Evolutionary conservation across 2,888 invertebrate species (phyloP).

Genomic region (Branchipolynoe longqiensis): DNA sequence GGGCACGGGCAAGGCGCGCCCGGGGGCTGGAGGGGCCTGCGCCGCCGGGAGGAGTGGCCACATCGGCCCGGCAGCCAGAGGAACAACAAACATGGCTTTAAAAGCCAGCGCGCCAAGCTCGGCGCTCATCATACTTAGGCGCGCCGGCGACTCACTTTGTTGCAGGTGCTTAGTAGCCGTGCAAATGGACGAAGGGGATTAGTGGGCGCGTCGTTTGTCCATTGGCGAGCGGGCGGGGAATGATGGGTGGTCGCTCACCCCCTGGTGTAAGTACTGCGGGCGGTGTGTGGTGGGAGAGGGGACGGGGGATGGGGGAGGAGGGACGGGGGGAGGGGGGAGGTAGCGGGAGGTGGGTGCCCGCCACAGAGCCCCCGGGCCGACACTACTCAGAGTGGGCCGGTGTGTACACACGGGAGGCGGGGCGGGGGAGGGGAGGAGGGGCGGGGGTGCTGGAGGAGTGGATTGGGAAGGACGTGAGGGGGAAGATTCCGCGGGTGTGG

Average conservation of each 20-base stretch:
- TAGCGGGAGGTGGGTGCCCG: background rate
- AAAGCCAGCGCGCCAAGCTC: slow-evolving; percentile 15
- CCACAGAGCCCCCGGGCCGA: no score
- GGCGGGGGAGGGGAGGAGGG: background rate
- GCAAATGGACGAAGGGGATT: slow-evolving; percentile 53
- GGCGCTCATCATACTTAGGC: slow-evolving; percentile 43
- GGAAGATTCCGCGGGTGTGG: no score
- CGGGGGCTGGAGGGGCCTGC: background rate
- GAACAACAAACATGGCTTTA: slow-evolving; percentile 53
- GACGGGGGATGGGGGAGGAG: background rate
- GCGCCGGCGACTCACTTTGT: slow-evolving; percentile 39
- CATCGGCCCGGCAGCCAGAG: slow-evolving; percentile 9
- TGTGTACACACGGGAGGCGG: background rate
- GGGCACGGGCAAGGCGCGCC: background rate
- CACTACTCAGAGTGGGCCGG: no score
- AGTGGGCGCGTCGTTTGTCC: slow-evolving; percentile 46
- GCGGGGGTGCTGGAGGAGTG: background rate
- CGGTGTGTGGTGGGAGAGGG: background rate
- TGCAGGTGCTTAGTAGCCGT: slow-evolving; percentile 51
- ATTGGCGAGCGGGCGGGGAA: background rate
- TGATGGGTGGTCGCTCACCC: background rate
- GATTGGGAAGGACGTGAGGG: background rate
- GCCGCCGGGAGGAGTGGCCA: background rate
- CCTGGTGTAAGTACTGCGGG: background rate
- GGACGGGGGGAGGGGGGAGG: background rate